Conservation (phyloP, 2,113 vertebrate genomes). For the Hippocampus zosterae region DNA sequence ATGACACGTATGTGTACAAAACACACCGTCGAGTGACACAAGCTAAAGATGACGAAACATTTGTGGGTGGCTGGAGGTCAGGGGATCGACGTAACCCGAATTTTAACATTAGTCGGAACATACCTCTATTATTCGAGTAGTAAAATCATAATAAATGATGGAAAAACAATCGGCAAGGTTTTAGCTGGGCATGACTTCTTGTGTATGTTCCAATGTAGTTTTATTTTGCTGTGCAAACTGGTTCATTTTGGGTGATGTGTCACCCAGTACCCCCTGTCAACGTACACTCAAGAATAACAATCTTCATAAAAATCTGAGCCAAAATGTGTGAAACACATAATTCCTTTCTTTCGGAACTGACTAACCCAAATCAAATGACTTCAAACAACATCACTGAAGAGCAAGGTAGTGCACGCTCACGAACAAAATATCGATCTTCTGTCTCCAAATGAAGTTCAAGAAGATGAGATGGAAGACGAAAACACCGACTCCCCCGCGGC, state of each 20-base stretch:
- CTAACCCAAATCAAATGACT: slow-evolving; percentile 22
- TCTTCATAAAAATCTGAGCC: background rate
- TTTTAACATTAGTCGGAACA: no score
- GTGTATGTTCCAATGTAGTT: no score
- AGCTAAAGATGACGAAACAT: no score
- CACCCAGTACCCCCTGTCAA: background rate
- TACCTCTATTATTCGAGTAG: no score
- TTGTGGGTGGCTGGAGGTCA: no score
- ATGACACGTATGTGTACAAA: no score
- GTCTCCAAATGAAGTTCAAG: slow-evolving; percentile 68
- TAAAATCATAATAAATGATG: no score
- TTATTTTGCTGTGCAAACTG: no score
- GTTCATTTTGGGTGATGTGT: background rate
- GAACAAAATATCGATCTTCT: slow-evolving; percentile 62
- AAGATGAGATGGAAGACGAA: slow-evolving; percentile 53
- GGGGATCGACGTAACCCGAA: no score
- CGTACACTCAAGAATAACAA: background rate
- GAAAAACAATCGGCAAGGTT: no score
- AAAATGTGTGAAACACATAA: slow-evolving; percentile 24
- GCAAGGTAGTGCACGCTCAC: slow-evolving; percentile 46
- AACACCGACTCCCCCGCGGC: slow-evolving; percentile 55
- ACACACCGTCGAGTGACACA: no score
- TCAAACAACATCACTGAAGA: slow-evolving; percentile 48
- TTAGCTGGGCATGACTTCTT: no score
- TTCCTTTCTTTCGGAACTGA: slow-evolving; percentile 30